These are phyloP conservation scores for Scaptomyza hsui DNA, from an alignment of 1,140 invertebrate genomes.

Conservation along the genomic window DNA sequence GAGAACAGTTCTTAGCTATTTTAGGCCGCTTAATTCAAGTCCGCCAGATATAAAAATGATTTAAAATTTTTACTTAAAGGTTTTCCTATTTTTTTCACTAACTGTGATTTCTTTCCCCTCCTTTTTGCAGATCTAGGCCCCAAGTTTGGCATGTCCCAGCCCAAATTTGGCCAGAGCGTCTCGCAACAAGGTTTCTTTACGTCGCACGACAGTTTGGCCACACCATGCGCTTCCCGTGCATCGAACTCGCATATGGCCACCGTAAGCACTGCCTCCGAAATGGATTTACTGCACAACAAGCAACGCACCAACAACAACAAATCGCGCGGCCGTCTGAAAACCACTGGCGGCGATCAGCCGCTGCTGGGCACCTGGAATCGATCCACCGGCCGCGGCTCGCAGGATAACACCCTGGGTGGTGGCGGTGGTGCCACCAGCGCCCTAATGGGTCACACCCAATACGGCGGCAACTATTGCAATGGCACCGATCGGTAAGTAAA, in stretches of 20 bases:
- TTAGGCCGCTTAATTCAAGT: too few relatives aligned
- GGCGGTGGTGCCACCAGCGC: slow-evolving; percentile 54
- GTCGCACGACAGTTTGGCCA: slow-evolving; percentile 88
- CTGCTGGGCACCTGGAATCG: slow-evolving; percentile 82
- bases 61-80: too few relatives aligned
- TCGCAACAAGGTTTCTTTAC: slow-evolving; percentile 87
- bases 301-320: slow-evolving; percentile 85
- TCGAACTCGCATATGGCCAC: slow-evolving; percentile 87
- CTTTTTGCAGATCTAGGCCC: slow-evolving; percentile 86
- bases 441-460: slow-evolving; percentile 71
- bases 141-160: slow-evolving; percentile 87
- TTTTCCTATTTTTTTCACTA: background rate
- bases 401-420: slow-evolving; percentile 79
- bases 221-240: slow-evolving; percentile 85
- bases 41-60: too few relatives aligned
- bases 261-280: slow-evolving; percentile 88
- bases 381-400: slow-evolving; percentile 74
- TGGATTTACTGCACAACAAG: slow-evolving; percentile 88
- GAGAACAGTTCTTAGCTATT: too few relatives aligned
- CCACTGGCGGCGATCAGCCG: slow-evolving; percentile 75
- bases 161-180: slow-evolving; percentile 85
- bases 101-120: background rate
- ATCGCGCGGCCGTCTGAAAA: slow-evolving; percentile 88
- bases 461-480: slow-evolving; percentile 82
- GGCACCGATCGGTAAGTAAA: slow-evolving; percentile 81